Evolutionary conservation across 2,888 invertebrate species (phyloP).

Genomic region (Unio pictorum): DNA sequence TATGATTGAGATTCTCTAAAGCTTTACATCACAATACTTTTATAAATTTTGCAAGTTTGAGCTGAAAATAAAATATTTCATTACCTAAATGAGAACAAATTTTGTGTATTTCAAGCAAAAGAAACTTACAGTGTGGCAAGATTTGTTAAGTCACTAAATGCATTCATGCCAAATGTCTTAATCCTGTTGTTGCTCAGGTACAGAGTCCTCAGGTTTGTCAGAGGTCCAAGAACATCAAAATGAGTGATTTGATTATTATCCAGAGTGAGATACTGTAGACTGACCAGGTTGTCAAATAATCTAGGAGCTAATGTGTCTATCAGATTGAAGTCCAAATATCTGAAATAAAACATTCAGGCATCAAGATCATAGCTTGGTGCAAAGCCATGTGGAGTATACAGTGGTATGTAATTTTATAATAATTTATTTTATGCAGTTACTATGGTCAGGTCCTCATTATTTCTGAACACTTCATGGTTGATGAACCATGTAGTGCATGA

Average conservation of each 20-base stretch:
- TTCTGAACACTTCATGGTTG: too few species aligned
- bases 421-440: too few species aligned
- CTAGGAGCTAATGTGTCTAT: slow-evolving; percentile 10
- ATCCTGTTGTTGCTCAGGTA: slow-evolving; percentile 40
- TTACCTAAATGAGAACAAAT: too few species aligned
- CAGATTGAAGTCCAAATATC: slow-evolving; percentile 17
- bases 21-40: too few species aligned
- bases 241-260: slow-evolving; percentile 29
- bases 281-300: slow-evolving; percentile 13
- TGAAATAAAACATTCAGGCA: slow-evolving; percentile 9
- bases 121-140: slow-evolving; percentile 2
- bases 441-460: too few species aligned
- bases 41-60: too few species aligned
- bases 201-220: slow-evolving; percentile 23
- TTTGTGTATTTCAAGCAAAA: too few species aligned
- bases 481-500: too few species aligned
- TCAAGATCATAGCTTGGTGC: not conserved
- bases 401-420: too few species aligned
- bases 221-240: slow-evolving; percentile 33
- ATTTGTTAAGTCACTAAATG: slow-evolving; percentile 31
- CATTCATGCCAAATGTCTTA: slow-evolving; percentile 33
- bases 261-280: slow-evolving; percentile 11
- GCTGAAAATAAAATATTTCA: too few species aligned
- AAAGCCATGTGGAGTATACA: not conserved
- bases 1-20: too few species aligned